Evolutionary conservation across 2,113 vertebrate genomes (phyloP).

Genomic region (Archilochus colubris): DNA sequence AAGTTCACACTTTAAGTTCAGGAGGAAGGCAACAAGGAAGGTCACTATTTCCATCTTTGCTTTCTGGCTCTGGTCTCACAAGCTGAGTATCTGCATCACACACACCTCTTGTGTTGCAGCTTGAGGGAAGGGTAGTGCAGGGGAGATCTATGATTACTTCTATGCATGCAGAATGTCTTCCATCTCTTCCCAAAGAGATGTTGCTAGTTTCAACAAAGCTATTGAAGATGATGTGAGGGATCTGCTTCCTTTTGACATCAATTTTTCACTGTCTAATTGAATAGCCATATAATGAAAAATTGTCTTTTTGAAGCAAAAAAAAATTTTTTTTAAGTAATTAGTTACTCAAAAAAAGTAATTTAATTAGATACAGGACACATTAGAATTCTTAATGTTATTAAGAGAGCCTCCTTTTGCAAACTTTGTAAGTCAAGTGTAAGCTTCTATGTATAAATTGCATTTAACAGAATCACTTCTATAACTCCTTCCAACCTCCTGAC

Average conservation of each 20-base stretch:
- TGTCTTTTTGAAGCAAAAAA: not conserved
- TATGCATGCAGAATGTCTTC: not conserved
- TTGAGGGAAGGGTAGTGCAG: not conserved
- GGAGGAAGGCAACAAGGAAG: not conserved
- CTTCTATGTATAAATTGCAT: not conserved
- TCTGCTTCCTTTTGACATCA: not conserved
- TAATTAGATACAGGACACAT: not conserved
- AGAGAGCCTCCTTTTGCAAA: not conserved
- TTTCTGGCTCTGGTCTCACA: not conserved
- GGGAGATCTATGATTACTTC: not conserved
- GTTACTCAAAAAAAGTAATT: not conserved
- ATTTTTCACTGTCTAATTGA: not conserved
- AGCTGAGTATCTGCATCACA: fast-evolving
- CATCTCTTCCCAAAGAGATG: not conserved
- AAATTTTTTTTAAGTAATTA: not conserved
- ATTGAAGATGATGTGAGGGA: not conserved
- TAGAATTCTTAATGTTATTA: not conserved
- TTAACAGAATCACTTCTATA: not conserved
- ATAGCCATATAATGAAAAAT: not conserved
- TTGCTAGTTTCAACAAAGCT: not conserved
- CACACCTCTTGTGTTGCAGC: not conserved
- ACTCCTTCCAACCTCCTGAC: not conserved
- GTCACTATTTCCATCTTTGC: not conserved
- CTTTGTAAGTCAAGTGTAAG: not conserved
- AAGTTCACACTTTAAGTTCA: not conserved